These are phyloP conservation scores for Linepithema humile DNA, from an alignment of 1,140 invertebrate genomes.

Conservation along the genomic window DNA sequence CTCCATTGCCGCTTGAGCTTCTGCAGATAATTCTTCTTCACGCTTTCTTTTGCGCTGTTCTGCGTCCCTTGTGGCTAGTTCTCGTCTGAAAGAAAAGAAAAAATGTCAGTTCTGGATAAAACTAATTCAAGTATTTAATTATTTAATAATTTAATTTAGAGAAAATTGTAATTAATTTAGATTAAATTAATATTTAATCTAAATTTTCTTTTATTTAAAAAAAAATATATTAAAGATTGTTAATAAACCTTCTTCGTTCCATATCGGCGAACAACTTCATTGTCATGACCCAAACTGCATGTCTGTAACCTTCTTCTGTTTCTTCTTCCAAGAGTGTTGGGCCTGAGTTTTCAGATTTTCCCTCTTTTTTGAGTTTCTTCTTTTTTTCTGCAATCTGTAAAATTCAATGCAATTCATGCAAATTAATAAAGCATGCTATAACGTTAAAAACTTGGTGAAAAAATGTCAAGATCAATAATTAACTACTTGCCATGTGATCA, in stretches of 20 bases:
- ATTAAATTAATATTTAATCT: not conserved
- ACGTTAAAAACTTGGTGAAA: not conserved
- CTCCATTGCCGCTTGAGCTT: conserved; percentile 94
- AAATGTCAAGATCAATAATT: not conserved
- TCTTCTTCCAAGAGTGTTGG: conserved; percentile 93
- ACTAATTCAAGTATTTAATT: not conserved
- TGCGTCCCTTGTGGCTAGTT: conserved; percentile 94
- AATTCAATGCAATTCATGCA: conserved; percentile 20
- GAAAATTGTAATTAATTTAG: not conserved
- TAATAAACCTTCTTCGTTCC: conserved; percentile 90
- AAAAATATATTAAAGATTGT: not conserved
- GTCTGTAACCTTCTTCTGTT: conserved; percentile 95
- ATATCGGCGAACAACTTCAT: conserved; percentile 99
- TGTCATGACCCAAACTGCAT: conserved; percentile 98
- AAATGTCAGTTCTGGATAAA: not conserved
- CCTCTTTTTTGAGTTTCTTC: conserved; percentile 97
- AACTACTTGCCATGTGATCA: conserved; percentile 92
- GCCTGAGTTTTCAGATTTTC: conserved; percentile 87
- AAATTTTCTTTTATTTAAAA: conserved; percentile 4
- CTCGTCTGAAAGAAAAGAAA: conserved; percentile 82
- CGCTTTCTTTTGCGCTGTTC: conserved; percentile 98
- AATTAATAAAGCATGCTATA: not conserved
- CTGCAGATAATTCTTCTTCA: conserved; percentile 96
- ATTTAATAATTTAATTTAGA: not conserved
- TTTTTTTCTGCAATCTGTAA: conserved; percentile 95